Evolutionary conservation across 2,888 invertebrate genomes (phyloP).

Genomic region (Ethmia dodecea): DNA sequence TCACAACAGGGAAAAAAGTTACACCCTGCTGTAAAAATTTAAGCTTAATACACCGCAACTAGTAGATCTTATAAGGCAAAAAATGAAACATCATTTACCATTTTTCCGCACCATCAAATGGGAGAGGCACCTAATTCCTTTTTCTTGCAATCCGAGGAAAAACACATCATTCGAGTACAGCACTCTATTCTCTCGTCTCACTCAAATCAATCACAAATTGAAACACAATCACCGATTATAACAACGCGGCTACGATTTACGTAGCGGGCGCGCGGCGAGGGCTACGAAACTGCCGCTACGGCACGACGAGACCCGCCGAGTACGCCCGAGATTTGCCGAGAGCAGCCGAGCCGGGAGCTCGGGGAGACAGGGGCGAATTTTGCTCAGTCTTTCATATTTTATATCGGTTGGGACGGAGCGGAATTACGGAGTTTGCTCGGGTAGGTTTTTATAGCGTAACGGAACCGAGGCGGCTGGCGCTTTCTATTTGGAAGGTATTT

Average conservation of each 20-base stretch:
- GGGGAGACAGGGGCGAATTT: slow-evolving; percentile 53
- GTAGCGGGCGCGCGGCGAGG: slow-evolving; percentile 37
- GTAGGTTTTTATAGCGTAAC: slow-evolving; percentile 66
- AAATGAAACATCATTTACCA: slow-evolving; percentile 56
- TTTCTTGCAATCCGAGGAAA: slow-evolving; percentile 38
- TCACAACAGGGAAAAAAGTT: too few species aligned
- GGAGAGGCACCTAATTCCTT: slow-evolving; percentile 29
- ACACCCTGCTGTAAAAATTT: slow-evolving; percentile 23
- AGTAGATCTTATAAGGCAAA: slow-evolving; percentile 16
- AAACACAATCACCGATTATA: slow-evolving; percentile 51
- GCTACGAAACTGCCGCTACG: slow-evolving; percentile 69
- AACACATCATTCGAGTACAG: slow-evolving; percentile 50
- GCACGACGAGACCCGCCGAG: slow-evolving; percentile 47
- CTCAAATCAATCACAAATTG: slow-evolving; percentile 34
- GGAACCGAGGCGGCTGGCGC: slow-evolving; percentile 49
- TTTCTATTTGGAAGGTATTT: slow-evolving; percentile 61
- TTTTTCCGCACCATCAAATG: slow-evolving; percentile 63
- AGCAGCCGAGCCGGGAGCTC: slow-evolving; percentile 38
- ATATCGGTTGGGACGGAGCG: slow-evolving; percentile 65
- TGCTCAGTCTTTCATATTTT: slow-evolving; percentile 75
- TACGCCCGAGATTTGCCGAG: slow-evolving; percentile 39
- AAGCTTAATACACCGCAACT: slow-evolving; percentile 18
- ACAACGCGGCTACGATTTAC: slow-evolving; percentile 24
- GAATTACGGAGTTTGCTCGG: slow-evolving; percentile 72
- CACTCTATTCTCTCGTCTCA: slow-evolving; percentile 31